These are phyloP conservation scores for Pogonophryne albipinna DNA, from an alignment of 2,797 vertebrate genomes.

Conservation along the genomic window DNA sequence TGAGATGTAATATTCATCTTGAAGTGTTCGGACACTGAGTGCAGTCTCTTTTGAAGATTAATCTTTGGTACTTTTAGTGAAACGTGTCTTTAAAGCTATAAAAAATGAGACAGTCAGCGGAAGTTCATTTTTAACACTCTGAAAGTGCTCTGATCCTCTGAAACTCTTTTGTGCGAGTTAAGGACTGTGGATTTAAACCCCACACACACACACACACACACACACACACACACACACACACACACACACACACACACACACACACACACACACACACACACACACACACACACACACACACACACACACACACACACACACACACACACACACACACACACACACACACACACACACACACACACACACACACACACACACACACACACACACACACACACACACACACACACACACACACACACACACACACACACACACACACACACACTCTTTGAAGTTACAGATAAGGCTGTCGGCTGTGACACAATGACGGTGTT, in stretches of 20 bases:
- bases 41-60: slow-evolving; percentile 19
- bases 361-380: no score
- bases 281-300: no score
- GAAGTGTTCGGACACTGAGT: neutral
- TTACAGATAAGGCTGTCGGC: slow-evolving; percentile 34
- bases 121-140: neutral
- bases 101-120: slow-evolving; percentile 31
- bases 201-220: neutral
- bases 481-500: slow-evolving; percentile 25
- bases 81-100: slow-evolving; percentile 2
- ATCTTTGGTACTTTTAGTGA: neutral
- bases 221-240: no score
- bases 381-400: no score
- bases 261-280: no score
- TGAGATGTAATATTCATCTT: no score
- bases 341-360: no score
- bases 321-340: no score
- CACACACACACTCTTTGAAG: slow-evolving; percentile 16
- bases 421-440: no score
- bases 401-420: no score
- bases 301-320: no score
- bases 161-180: slow-evolving; percentile 12
- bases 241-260: no score
- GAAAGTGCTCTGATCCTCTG: slow-evolving; percentile 44
- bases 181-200: slow-evolving; percentile 23